Conservation (phyloP, 2,113 vertebrate genomes). For the Macquaria australasica region DNA sequence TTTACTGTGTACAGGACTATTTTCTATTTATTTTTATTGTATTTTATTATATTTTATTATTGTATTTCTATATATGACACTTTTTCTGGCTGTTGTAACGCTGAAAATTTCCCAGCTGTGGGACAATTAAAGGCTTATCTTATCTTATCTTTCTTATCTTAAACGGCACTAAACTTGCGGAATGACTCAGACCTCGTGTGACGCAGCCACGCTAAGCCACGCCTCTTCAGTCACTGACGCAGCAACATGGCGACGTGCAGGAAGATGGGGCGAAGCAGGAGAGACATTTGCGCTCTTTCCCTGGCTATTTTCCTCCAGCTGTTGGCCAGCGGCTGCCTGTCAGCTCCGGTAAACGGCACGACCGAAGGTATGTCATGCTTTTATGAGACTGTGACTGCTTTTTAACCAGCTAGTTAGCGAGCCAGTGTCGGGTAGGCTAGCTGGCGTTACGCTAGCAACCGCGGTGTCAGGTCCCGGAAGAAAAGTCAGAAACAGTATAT, state of each 20-base stretch:
- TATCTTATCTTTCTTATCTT: no score
- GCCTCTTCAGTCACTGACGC: slow-evolving; percentile 30
- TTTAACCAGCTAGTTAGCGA: slow-evolving; percentile 26
- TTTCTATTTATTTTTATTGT: no score
- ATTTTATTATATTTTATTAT: no score
- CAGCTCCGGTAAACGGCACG: accelerated
- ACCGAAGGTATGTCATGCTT: slow-evolving; percentile 22
- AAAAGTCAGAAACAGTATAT: neutral
- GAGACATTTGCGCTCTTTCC: slow-evolving; percentile 37
- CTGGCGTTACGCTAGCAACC: slow-evolving; percentile 12
- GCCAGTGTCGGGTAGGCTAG: neutral
- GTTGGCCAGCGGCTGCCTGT: slow-evolving; percentile 11
- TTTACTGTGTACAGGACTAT: no score
- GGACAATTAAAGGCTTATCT: no score
- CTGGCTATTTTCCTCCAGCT: slow-evolving; percentile 60
- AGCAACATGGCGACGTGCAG: slow-evolving; percentile 81
- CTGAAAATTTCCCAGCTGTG: no score
- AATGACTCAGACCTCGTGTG: neutral
- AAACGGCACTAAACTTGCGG: no score
- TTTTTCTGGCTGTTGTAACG: no score
- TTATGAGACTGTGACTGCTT: neutral
- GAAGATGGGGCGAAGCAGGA: slow-evolving; percentile 44
- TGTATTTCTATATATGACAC: no score
- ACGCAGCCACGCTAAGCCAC: slow-evolving; percentile 12
- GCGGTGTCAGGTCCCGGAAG: neutral